Base-by-base conservation (phyloP, 2,113 vertebrate genomes). In the Corvus cornix region DNA sequence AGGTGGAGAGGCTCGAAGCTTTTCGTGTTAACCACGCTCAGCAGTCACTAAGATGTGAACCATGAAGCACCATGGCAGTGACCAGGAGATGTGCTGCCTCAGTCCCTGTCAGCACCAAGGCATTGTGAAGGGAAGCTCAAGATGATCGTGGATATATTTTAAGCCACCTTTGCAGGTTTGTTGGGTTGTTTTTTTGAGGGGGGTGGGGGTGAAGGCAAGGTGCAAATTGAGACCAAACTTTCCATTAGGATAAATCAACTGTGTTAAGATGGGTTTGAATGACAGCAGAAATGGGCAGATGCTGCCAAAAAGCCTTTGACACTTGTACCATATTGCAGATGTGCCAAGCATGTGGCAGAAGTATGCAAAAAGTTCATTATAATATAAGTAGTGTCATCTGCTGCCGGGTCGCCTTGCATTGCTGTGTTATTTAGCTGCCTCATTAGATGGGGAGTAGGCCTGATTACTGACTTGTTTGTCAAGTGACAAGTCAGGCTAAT, bases 401-500 rank as follows among this genome's bases (percentile, higher is more conserved):
- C 75, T 75, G 66, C 44, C 85, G 67, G 8, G 30, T 70, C 14
- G 51, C 3, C 4, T 37, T 56, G 80, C 39, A 24, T 14, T 59
- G 62, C 66, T 72, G 51, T 30, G 4, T 51, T 80, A 55, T 17
- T 82, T 56, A 51, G 44, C 44, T 84, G 46, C 24, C 30, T 90
- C 12, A 1, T 87, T 51, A 87, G 44, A n/a, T 60, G 56, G 20
- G 64, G 83, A 86, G 41, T 11, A 93, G 76, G 63, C 28, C 91
- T 70, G 72, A 70, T 92, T 66, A 51, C 31, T 33, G 58, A 76
- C 51, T 87, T 60, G 62, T 87, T 82, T 82, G 91, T 49, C 13
- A 74, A 92, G 85, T 35, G 73, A 48, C 48, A 39, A 77, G 43
- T 55, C 55, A 26, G 35, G 60, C 43, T 92, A 63, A 93, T 93